These are phyloP conservation scores for Brevipalpus yothersi DNA, from an alignment of 1,140 invertebrate species.

Conservation along the genomic window DNA sequence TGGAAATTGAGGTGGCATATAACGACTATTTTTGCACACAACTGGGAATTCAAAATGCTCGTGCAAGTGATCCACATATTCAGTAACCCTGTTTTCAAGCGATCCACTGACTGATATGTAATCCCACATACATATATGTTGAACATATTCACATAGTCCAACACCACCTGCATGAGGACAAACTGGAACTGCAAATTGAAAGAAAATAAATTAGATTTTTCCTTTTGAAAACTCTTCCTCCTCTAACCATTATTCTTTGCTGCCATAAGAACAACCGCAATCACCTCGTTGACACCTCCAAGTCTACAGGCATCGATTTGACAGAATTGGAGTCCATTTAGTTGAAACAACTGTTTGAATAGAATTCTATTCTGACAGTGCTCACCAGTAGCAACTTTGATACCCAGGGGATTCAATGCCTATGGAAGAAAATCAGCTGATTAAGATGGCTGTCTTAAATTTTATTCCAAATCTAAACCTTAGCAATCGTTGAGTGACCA, in stretches of 20 bases:
- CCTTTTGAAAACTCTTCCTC: constrained; percentile 13
- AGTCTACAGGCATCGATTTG: constrained; percentile 70
- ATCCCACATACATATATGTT: constrained; percentile 73
- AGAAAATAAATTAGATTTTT: constrained; percentile 13
- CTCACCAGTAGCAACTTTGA: constrained; percentile 69
- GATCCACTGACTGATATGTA: constrained; percentile 42
- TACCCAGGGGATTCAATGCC: constrained; percentile 36
- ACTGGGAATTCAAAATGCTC: constrained; percentile 55
- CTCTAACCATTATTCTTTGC: constrained; percentile 24
- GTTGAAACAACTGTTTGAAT: constrained; percentile 70
- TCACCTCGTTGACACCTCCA: constrained; percentile 63
- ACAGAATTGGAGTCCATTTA: constrained; percentile 51
- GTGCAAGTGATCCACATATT: constrained; percentile 68
- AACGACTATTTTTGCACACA: constrained; percentile 36
- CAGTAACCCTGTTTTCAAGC: constrained; percentile 42
- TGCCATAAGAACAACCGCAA: constrained; percentile 69
- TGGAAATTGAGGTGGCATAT: constrained; percentile 35
- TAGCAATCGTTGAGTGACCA: constrained; percentile 47
- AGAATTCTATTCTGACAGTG: constrained; percentile 71
- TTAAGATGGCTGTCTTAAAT: neutral
- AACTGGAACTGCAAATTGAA: constrained; percentile 41
- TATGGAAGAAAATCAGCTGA: constrained; percentile 14
- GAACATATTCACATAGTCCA: constrained; percentile 73
- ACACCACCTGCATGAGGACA: constrained; percentile 81
- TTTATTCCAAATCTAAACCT: constrained; percentile 21